A percentile compares a stretch with the other conserved stretches of the same genome.
Evolutionary conservation across 1,140 invertebrate genomes (phyloP).

Genomic region (Leptonema lineaticorne): DNA sequence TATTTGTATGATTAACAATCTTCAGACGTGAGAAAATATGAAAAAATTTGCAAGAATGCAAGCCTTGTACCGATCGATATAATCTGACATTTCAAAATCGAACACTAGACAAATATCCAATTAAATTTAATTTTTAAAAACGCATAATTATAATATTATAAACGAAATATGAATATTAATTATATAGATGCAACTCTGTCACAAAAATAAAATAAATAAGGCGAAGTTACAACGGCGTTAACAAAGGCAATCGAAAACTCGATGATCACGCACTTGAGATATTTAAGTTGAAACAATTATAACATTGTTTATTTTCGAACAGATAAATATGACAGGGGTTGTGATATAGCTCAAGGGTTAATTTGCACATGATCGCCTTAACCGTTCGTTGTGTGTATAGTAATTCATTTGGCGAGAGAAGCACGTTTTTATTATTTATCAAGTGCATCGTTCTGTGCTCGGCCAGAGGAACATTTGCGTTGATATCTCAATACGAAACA

Average conservation of each 20-base stretch:
- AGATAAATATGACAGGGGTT: constrained; percentile 37
- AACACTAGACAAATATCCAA: too few species aligned
- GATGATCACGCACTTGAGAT: constrained; percentile 38
- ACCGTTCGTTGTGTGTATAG: constrained; percentile 2
- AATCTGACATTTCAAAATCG: too few species aligned
- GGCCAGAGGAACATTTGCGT: not conserved
- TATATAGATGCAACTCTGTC: not conserved
- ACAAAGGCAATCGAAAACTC: constrained; percentile 30
- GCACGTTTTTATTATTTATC: constrained; percentile 32
- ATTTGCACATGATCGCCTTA: constrained; percentile 28
- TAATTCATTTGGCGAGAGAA: constrained; percentile 14
- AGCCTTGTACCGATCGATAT: too few species aligned
- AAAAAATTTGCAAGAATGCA: too few species aligned
- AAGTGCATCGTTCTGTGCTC: constrained; percentile 9
- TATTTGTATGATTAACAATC: too few species aligned
- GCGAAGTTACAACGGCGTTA: not conserved
- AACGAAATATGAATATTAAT: too few species aligned
- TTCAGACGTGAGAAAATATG: too few species aligned
- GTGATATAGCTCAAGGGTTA: constrained; percentile 27
- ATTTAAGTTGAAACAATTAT: constrained; percentile 41
- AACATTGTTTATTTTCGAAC: constrained; percentile 29
- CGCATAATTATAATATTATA: not conserved
- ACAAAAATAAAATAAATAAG: not conserved
- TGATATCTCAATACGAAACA: not conserved
- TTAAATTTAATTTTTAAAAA: not conserved